A percentile compares a stretch with the other conserved stretches of the same genome.
Conservation (phyloP, 2,888 invertebrate species). For the Chloroclystis v-ata region DNA sequence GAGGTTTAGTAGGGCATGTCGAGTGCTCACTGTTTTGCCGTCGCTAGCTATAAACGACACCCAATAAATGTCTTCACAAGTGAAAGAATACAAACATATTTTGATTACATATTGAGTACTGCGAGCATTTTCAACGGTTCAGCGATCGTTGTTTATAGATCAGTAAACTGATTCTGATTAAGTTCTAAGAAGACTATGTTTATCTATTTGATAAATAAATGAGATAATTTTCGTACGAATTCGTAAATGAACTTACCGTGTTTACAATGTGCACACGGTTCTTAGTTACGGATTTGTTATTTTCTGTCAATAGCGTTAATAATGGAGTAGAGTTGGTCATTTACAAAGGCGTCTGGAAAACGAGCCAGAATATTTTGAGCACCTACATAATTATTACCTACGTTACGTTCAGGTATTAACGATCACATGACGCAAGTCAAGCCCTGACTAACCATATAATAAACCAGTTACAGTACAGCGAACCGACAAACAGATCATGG, state of each 20-base stretch:
- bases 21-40: conserved; percentile 13
- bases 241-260: conserved; percentile 21
- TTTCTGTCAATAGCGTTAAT: conserved; percentile 7
- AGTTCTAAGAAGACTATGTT: conserved; percentile 21
- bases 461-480: too few species aligned
- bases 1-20: conserved; percentile 28
- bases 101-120: conserved; percentile 1
- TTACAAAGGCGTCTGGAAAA: conserved; percentile 4
- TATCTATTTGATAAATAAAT: conserved; percentile 18
- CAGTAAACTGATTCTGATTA: conserved; percentile 7
- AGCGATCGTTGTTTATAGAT: background rate
- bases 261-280: conserved; percentile 26
- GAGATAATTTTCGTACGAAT: conserved; percentile 21
- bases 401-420: too few species aligned
- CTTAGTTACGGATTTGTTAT: conserved; percentile 19
- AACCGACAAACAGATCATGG: conserved; percentile 18
- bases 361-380: too few species aligned
- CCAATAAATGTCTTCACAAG: conserved; percentile 1
- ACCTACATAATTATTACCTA: too few species aligned
- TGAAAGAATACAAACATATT: conserved; percentile 2
- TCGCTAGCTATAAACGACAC: conserved; percentile 2
- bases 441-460: too few species aligned
- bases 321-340: conserved; percentile 2
- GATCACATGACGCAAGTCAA: too few species aligned
- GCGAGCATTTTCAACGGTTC: background rate